phyloP scores from a whole-genome alignment of 2,113 vertebrate species.

The Polypterus senegalus region DNA sequence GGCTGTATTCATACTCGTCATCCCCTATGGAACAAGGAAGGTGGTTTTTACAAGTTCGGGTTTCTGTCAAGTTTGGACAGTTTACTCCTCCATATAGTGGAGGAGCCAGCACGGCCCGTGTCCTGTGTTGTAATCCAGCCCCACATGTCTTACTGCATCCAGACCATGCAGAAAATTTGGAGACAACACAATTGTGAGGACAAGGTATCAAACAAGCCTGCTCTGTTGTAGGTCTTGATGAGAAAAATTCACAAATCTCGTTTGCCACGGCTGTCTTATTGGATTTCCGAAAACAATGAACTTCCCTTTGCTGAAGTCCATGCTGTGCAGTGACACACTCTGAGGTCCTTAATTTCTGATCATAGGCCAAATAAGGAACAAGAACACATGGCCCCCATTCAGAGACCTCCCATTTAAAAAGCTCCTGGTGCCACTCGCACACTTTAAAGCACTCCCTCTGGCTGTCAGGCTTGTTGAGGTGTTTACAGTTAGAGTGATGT shows the following conservation, averaged over 20 bases:
- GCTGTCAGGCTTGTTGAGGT: slow-evolving; percentile 59
- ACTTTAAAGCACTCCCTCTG: slow-evolving; percentile 80
- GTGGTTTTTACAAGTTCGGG: slow-evolving; percentile 45
- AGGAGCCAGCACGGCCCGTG: slow-evolving; percentile 58
- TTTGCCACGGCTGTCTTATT: slow-evolving; percentile 58
- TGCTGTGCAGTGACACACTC: slow-evolving; percentile 82
- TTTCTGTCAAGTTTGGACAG: slow-evolving; percentile 77
- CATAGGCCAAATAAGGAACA: slow-evolving; percentile 33
- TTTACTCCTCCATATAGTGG: slow-evolving; percentile 72
- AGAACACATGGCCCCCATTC: slow-evolving; percentile 72
- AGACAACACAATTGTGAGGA: slow-evolving; percentile 79
- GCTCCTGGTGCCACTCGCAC: slow-evolving; percentile 84
- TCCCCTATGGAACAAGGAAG: slow-evolving; percentile 55
- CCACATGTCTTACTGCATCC: slow-evolving; percentile 58
- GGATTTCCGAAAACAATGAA: slow-evolving; percentile 65
- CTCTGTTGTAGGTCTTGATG: slow-evolving; percentile 55
- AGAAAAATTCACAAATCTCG: slow-evolving; percentile 81
- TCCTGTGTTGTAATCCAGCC: slow-evolving; percentile 58
- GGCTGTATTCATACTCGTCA: slow-evolving; percentile 66
- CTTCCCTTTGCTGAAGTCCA: slow-evolving; percentile 66
- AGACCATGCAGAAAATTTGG: slow-evolving; percentile 77
- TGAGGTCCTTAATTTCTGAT: slow-evolving; percentile 30
- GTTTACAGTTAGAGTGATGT: slow-evolving; percentile 68
- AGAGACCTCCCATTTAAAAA: slow-evolving; percentile 81
- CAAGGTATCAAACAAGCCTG: slow-evolving; percentile 90